Evolutionary conservation across 2,888 invertebrate species (phyloP), one percentile per base, ranked within the genome.

Genomic region (Stenodera caucasica): DNA sequence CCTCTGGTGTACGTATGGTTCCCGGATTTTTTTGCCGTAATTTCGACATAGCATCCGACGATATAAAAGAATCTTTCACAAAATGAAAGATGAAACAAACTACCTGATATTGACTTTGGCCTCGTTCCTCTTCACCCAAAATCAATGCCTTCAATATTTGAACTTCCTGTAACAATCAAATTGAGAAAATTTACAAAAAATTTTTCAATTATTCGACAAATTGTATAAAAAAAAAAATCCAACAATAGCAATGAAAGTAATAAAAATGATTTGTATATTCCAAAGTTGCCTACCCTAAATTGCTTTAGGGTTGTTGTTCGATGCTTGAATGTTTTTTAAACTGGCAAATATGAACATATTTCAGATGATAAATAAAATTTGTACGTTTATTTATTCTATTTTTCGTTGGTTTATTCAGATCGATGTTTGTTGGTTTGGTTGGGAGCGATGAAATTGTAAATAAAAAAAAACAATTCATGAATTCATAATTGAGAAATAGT

Each of bases 31-130:
- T 92, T 85, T 97, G 97, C 78, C 96, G 85, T 54, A 97, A 82
- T 80, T 97, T 97, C 33, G 96, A 92, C 94, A 97, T 96, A 18
- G 96, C 96, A 82, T 97, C 97, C 4, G 96, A 92, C 4, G 96
- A 94, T 75, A 97, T 96, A 78, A 96, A 97, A 75, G 96, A 95
- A 69, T 93, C 92, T 81, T 94, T 94, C 57, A 90, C 89, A 72
- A 94, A 92, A 77, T 93, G 92, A 57, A 91, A 91, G 11, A 96
- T 88, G 80, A 96, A 96, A 80, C 97, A 97, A 81, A 96, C 87
- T 5, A 91, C 91, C 82, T 95, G 94, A 78, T 91, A 90, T 65
- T 92, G 92, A 73, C 86, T 89, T 79, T 96, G 94, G 0, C 94
- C 94, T 55, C 94, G 85, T 78, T 97, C 96, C 77, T 96, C 96